Evolutionary conservation across 1,140 invertebrate species (phyloP).

Genomic region (Pachypeltis micranthus): DNA sequence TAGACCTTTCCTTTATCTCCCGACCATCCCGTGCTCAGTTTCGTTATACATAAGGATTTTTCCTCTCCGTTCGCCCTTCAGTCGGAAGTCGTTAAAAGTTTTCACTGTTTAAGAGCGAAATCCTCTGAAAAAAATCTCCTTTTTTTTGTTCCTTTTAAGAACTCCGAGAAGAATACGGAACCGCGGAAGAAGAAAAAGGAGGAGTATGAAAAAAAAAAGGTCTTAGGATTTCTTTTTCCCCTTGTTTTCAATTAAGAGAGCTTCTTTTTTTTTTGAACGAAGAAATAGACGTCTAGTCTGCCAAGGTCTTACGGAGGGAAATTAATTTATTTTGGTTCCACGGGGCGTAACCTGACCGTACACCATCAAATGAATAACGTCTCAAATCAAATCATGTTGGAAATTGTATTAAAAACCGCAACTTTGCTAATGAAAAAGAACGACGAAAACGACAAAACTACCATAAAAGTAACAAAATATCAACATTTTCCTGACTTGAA

Average conservation of each 20-base stretch:
- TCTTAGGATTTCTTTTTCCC: slow-evolving; percentile 6
- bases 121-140: background rate
- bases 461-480: too few species aligned
- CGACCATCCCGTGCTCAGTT: background rate
- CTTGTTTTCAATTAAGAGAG: background rate
- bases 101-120: background rate
- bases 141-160: background rate
- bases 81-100: background rate
- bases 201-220: background rate
- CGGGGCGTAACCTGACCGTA: too few species aligned
- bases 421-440: too few species aligned
- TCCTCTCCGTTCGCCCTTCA: background rate
- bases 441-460: too few species aligned
- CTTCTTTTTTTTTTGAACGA: background rate
- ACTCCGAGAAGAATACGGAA: background rate
- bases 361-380: too few species aligned
- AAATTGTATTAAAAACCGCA: too few species aligned
- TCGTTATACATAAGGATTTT: background rate
- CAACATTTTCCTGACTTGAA: too few species aligned
- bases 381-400: too few species aligned
- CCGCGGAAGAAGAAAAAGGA: slow-evolving; percentile 14
- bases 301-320: background rate
- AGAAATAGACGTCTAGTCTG: background rate
- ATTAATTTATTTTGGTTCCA: background rate
- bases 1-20: background rate